Conservation (phyloP, 1,140 invertebrate species). For the Megalonaias nervosa region DNA sequence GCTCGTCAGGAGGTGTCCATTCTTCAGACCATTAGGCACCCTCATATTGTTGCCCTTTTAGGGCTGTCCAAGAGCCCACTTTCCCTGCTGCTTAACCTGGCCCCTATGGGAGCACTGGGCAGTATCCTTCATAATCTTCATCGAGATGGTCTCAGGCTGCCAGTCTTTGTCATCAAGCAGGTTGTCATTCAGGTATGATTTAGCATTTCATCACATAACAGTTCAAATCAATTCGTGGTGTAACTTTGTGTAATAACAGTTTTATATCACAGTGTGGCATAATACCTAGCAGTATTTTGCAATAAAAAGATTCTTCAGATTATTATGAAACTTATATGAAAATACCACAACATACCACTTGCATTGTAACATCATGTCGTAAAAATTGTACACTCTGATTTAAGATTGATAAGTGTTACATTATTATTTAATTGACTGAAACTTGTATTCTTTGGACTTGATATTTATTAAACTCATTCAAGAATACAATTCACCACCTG, state of each 20-base stretch:
- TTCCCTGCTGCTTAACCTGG: constrained; percentile 91
- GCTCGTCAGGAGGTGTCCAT: constrained; percentile 96
- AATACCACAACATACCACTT: background rate
- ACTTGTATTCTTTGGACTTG: too few relatives aligned
- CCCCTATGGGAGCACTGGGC: constrained; percentile 92
- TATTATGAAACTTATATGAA: background rate
- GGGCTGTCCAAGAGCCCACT: constrained; percentile 87
- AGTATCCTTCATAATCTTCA: constrained; percentile 85
- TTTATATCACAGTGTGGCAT: too few relatives aligned
- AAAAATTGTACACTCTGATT: too few relatives aligned
- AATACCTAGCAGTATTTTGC: too few relatives aligned
- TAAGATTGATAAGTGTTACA: too few relatives aligned
- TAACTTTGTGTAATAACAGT: too few relatives aligned
- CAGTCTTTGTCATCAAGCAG: constrained; percentile 85
- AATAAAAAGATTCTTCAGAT: background rate
- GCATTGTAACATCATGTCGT: too few relatives aligned
- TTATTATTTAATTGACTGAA: too few relatives aligned
- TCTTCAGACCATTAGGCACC: constrained; percentile 86
- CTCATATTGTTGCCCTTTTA: constrained; percentile 92
- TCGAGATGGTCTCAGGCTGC: constrained; percentile 85
- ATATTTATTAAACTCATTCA: too few relatives aligned
- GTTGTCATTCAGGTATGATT: constrained; percentile 84
- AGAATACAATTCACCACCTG: too few relatives aligned
- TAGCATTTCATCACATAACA: constrained; percentile 3
- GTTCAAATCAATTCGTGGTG: background rate